Conservation (phyloP, 2,113 vertebrate genomes). For the Osmerus eperlanus region DNA sequence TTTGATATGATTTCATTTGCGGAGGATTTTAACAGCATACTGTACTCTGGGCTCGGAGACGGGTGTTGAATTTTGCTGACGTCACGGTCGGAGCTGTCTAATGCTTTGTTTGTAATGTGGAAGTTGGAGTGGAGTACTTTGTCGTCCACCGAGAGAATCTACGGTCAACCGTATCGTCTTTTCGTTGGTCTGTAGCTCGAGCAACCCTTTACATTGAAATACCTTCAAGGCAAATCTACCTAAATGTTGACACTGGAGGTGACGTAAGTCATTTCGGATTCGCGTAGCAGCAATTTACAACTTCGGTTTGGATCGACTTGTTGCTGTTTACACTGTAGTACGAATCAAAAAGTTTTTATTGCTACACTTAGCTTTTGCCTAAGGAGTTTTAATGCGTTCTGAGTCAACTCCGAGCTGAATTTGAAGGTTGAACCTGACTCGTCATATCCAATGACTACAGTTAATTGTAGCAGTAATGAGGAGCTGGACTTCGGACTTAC, state of each 20-base stretch:
- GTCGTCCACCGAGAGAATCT: conserved; percentile 1
- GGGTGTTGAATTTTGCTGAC: conserved; percentile 12
- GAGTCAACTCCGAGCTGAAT: no score
- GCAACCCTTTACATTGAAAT: neutral
- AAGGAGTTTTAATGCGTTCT: no score
- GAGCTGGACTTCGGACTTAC: conserved; percentile 92
- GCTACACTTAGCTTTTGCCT: neutral
- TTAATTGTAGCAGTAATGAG: conserved; percentile 78
- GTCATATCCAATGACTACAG: conserved; percentile 79
- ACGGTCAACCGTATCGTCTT: neutral
- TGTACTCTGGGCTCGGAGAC: neutral
- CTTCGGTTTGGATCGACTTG: conserved; percentile 1
- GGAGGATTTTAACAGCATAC: neutral
- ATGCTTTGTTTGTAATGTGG: conserved; percentile 34
- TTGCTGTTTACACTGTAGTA: neutral
- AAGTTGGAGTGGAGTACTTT: conserved; percentile 29
- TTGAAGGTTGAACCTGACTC: conserved; percentile 23
- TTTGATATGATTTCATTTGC: no score
- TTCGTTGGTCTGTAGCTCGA: neutral
- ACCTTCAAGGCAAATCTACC: neutral
- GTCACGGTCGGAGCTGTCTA: conserved; percentile 34
- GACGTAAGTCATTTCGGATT: neutral
- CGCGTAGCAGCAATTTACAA: neutral
- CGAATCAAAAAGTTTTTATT: neutral
- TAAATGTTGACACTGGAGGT: neutral